phyloP scores from a whole-genome alignment of 2,888 invertebrate species.

The Sarcophaga rosellei region DNA sequence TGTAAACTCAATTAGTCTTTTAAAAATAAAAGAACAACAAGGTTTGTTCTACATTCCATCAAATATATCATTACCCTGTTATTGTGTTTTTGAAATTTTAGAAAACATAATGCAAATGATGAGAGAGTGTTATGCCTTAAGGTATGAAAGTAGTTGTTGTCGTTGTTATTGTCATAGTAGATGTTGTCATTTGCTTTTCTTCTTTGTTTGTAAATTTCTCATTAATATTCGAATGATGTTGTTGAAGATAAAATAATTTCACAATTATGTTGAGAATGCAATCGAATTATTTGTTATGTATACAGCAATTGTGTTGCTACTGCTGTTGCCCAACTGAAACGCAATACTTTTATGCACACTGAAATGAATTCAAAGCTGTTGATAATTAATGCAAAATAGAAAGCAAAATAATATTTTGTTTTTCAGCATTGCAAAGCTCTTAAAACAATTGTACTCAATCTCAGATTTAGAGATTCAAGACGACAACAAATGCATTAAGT shows the following conservation, averaged over 20 bases:
- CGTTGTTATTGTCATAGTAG: background rate
- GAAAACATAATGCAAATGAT: background rate
- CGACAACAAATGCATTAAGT: too few relatives aligned
- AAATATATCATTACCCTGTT: background rate
- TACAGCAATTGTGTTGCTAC: background rate
- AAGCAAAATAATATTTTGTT: too few relatives aligned
- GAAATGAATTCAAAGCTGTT: too few relatives aligned
- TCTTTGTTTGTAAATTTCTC: constrained; percentile 30
- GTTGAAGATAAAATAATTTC: constrained; percentile 43
- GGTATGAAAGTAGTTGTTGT: constrained; percentile 1
- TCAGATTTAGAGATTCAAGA: too few relatives aligned
- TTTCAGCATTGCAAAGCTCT: too few relatives aligned
- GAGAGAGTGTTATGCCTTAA: background rate
- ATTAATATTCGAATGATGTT: constrained; percentile 61
- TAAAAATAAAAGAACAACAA: too few relatives aligned
- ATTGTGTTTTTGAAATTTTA: background rate
- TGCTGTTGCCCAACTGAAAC: background rate
- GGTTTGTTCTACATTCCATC: too few relatives aligned
- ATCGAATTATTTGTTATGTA: constrained; percentile 24
- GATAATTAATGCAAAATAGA: too few relatives aligned
- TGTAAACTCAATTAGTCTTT: too few relatives aligned
- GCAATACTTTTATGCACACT: background rate
- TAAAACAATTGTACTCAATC: too few relatives aligned
- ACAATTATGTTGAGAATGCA: constrained; percentile 61
- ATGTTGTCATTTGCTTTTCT: constrained; percentile 22